phyloP scores from a whole-genome alignment of 2,888 invertebrate genomes.

The Drosophila anceps region DNA sequence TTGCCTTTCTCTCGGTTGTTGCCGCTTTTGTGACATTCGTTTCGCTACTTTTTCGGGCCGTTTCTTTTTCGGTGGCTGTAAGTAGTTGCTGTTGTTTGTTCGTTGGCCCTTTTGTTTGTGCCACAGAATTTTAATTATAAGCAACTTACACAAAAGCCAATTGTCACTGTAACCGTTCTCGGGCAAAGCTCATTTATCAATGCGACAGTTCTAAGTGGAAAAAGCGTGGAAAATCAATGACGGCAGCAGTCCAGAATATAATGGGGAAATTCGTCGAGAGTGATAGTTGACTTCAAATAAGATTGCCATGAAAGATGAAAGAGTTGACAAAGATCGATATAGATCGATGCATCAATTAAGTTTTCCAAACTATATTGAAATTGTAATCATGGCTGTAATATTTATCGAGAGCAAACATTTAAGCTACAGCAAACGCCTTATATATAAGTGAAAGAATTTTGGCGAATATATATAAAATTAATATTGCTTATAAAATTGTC shows the following conservation, averaged over 20 bases:
- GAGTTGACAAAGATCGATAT: conserved; percentile 10
- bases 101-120: conserved; percentile 62
- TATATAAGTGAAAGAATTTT: no score
- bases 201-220: conserved; percentile 55
- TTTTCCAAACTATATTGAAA: not conserved
- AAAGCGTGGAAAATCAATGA: conserved; percentile 62
- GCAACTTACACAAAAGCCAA: conserved; percentile 79
- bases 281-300: conserved; percentile 17
- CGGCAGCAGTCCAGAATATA: conserved; percentile 2
- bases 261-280: conserved; percentile 35
- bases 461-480: no score
- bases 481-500: no score
- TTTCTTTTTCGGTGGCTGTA: conserved; percentile 63
- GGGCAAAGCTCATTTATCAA: conserved; percentile 75
- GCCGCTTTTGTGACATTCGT: conserved; percentile 69
- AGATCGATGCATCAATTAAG: conserved; percentile 1
- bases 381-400: not conserved
- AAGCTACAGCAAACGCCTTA: not conserved
- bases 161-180: conserved; percentile 75
- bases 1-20: conserved; percentile 69
- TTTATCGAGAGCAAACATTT: not conserved
- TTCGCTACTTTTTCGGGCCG: conserved; percentile 75
- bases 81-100: conserved; percentile 52
- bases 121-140: conserved; percentile 75
- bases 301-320: conserved; percentile 5